Conservation (phyloP, 2,797 vertebrate species). For the Hydrolagus colliei region DNA sequence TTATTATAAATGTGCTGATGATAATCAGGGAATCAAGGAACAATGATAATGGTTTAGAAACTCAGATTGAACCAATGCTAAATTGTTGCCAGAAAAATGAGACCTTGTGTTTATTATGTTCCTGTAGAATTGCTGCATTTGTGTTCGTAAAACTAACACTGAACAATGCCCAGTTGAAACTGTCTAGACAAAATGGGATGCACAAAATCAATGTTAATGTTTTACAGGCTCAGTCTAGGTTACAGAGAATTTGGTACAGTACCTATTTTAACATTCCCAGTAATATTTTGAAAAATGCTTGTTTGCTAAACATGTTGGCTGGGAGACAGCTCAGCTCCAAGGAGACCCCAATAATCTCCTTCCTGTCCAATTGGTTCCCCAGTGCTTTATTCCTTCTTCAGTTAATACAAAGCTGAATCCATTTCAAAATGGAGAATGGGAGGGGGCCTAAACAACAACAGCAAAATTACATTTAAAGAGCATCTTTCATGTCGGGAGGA, state of each 20-base stretch:
- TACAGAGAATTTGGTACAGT: too few species aligned
- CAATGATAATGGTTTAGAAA: background rate
- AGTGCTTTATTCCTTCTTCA: too few species aligned
- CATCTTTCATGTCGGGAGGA: too few species aligned
- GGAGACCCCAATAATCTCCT: too few species aligned
- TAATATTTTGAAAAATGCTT: background rate
- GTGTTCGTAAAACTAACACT: background rate
- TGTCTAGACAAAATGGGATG: background rate
- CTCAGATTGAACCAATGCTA: background rate
- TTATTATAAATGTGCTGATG: background rate
- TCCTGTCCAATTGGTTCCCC: too few species aligned
- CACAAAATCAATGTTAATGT: background rate
- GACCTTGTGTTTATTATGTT: background rate
- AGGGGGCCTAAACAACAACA: too few species aligned
- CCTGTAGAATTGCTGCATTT: too few species aligned
- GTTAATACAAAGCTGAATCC: too few species aligned
- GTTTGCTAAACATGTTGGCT: background rate
- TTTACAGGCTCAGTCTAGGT: background rate
- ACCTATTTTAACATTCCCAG: background rate
- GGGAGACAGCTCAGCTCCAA: background rate
- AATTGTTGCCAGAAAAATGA: background rate
- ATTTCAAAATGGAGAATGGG: too few species aligned
- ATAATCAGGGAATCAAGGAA: background rate
- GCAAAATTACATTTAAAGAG: too few species aligned
- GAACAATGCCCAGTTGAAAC: background rate